Base-by-base conservation (phyloP, 2,797 vertebrate species). In the Anabacerthia variegaticeps region DNA sequence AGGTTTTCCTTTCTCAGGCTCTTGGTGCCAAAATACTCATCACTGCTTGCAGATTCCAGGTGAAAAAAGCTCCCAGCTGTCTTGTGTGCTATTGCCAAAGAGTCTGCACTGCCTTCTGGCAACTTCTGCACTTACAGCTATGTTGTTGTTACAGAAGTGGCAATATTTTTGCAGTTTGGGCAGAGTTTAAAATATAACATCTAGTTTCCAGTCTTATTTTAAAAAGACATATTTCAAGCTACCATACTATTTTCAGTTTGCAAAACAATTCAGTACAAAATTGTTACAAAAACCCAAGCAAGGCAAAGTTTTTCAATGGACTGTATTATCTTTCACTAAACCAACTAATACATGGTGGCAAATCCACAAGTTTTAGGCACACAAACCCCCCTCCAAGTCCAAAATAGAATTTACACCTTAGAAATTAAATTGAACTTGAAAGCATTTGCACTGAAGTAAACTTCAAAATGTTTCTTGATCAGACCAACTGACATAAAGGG, bases 21-120 rank as follows among this genome's bases (percentile, higher is more conserved):
- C 10, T 32, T 41, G 61, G 41, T 90, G 63, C 82, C 81, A 93
- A 86, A 93, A 95, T 44, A 69, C 28, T 91, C 71, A 58, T 84
- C 59, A 76, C 32, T 39, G 81, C 43, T 91, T 74, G 55, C 48
- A 92, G 65, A 94, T 81, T 95, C 89, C 95, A 97, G 91, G 94
- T 95, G 88, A 67, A 77, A 95, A 94, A 93, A 94, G 43, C 67
- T 92, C 39, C 89, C 88, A 92, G 59, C 71, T 90, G 93, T 55
- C 88, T 88, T n/a, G 21, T 32, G 28, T 52, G 81, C 36, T 76
- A 27, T 23, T 90, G 92, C 87, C 92, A 95, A 90, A 73, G 62
- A 59, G 28, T 62, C 79, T 62, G 59, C 34, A 68, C 63, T 89
- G 85, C 81, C 93, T 95, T 89, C 91, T 93, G 95, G 91, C 79